These are phyloP conservation scores for Cossypha caffra DNA, from an alignment of 2,797 vertebrate species.

Conservation along the genomic window DNA sequence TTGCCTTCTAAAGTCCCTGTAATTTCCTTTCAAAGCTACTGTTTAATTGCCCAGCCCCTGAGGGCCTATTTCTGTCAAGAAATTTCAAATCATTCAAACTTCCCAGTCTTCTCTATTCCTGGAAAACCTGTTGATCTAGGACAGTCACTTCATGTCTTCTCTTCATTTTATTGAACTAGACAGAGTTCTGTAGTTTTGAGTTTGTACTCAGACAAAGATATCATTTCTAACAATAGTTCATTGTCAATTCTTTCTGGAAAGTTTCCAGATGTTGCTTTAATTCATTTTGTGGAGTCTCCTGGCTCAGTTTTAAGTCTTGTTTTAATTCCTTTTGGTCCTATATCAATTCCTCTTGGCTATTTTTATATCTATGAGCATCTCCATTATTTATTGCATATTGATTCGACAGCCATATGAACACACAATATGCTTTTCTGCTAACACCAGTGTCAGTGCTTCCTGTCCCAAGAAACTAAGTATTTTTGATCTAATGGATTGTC, in stretches of 20 bases:
- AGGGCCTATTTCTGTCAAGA: neutral
- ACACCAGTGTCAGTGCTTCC: neutral
- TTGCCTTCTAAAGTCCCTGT: neutral
- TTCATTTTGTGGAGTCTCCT: constrained; percentile 35
- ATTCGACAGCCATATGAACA: neutral
- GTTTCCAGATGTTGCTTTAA: constrained; percentile 35
- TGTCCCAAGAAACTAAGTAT: constrained; percentile 4
- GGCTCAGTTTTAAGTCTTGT: constrained; percentile 2
- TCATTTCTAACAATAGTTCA: neutral
- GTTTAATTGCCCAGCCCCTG: neutral
- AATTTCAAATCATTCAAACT: neutral
- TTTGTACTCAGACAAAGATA: neutral
- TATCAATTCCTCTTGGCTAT: constrained; percentile 22
- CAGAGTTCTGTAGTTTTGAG: neutral
- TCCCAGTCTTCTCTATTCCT: neutral
- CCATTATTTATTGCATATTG: constrained; percentile 59
- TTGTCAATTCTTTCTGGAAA: neutral
- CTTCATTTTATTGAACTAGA: neutral
- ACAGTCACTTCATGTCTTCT: neutral
- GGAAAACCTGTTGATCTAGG: neutral
- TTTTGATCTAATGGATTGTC: constrained; percentile 3
- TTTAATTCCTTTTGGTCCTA: constrained; percentile 41
- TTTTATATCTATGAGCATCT: constrained; percentile 30
- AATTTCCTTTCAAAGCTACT: neutral
- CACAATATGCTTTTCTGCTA: neutral